Base-by-base conservation (phyloP, 2,797 vertebrate species). In the Eleutherodactylus coqui region DNA sequence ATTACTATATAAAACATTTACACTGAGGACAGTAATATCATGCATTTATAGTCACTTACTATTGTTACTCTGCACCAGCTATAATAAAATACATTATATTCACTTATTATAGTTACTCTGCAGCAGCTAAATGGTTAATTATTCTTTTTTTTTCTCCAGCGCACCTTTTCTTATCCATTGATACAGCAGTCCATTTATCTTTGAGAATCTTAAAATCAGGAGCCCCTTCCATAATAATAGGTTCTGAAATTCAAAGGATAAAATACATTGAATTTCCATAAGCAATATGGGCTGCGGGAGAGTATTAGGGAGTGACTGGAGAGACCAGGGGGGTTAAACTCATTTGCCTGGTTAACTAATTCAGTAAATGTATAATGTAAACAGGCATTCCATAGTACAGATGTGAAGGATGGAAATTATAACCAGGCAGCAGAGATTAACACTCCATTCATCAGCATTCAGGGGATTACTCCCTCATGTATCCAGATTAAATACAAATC, bases 101-200 rank as follows among this genome's bases (percentile, higher is more conserved):
- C 8, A 38, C 6, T 21, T 41, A 10, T 53, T 32, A 36, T 17
- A 34, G 16, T 34, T 41, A 5, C 36, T n/a, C 49, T 16, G 2
- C 58, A 64, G 77, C 5, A 67, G 80, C 34, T 82, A 32, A 72
- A 82, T 27, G n/a, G 79, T 51, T 49, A 81, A 62, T 32, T 13
- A 47, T 24, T 32, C 7, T 29, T 75, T 75, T 75, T 75, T 8
- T 29, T 75, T 75, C 47, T 75, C 87, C 0, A 75, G 43, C 83
- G 24, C 91, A 99, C 98, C 97, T 97, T 94, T 96, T 97, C 89
- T 97, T 92, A 89, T 99, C 98, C 83, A 92, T 85, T 49, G 97
- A 98, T 88, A 99, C 92, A 0, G 95, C 97, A 0, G 98, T 99
- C 98, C 98, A 99, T 21, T 96, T 96, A 88, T 99, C 97, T 85